A percentile compares a stretch with the other conserved stretches of the same genome.
phyloP scores from a whole-genome alignment of 2,113 vertebrate species.

The Polypterus bichir region DNA sequence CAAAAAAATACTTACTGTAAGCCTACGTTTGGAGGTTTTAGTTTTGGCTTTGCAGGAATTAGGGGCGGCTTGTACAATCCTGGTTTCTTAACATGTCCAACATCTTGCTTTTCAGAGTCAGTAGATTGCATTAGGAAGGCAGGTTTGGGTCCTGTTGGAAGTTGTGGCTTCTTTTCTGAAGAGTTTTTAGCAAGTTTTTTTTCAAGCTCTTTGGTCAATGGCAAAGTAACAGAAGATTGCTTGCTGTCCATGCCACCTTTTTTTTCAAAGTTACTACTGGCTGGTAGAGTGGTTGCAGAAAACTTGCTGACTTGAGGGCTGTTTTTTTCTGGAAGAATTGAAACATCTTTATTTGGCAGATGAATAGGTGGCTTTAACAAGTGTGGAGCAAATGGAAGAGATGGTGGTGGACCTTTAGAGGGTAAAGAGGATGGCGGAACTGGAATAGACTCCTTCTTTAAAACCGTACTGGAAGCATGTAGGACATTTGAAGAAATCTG shows the following conservation, averaged over 20 bases:
- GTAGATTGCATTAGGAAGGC: neutral
- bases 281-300: neutral
- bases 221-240: constrained; percentile 25
- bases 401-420: constrained; percentile 28
- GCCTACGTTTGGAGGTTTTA: constrained; percentile 27
- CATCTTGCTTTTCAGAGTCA: too few relatives aligned
- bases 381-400: constrained; percentile 23
- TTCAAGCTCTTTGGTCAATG: constrained; percentile 37
- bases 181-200: constrained; percentile 13
- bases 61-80: constrained; percentile 27
- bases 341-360: neutral
- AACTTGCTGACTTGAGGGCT: neutral
- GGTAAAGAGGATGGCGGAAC: constrained; percentile 1
- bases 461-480: constrained; percentile 35
- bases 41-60: constrained; percentile 31
- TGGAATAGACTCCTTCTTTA: constrained; percentile 33
- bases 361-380: constrained; percentile 8
- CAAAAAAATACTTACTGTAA: constrained; percentile 30
- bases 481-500: constrained; percentile 37
- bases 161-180: neutral
- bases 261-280: constrained; percentile 1
- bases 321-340: too few relatives aligned
- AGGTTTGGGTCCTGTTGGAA: constrained; percentile 25
- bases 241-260: neutral
- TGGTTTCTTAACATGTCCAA: constrained; percentile 16